A percentile compares a stretch with the other conserved stretches of the same genome.
phyloP scores from a whole-genome alignment of 2,113 vertebrate species.

The Picathartes gymnocephalus region DNA sequence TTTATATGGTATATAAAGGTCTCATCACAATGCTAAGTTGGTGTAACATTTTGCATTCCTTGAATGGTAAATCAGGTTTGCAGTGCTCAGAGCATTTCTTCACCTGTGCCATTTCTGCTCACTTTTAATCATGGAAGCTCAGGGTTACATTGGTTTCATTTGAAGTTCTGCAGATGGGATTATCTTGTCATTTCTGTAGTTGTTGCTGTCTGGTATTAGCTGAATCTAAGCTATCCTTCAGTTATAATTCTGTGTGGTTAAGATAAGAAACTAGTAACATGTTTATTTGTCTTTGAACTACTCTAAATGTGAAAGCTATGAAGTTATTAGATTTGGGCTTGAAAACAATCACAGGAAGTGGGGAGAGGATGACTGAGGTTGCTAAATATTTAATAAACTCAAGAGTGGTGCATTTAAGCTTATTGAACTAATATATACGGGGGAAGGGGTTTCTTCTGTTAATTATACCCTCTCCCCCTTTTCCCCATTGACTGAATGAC shows the following conservation, averaged over 20 bases:
- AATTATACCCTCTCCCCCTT: neutral
- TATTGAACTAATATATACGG: neutral
- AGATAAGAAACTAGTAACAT: neutral
- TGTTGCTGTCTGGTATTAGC: neutral
- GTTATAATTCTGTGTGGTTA: neutral
- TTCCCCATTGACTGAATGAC: neutral
- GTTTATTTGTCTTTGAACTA: neutral
- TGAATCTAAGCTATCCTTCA: neutral
- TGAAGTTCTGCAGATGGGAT: neutral
- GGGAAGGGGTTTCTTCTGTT: neutral
- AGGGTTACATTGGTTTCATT: neutral
- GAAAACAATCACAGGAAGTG: neutral
- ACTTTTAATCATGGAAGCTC: neutral
- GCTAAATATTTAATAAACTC: neutral
- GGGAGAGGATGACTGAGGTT: neutral
- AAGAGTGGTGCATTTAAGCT: neutral
- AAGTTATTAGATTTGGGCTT: neutral
- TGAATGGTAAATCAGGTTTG: neutral
- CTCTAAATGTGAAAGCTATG: neutral
- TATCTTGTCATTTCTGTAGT: neutral
- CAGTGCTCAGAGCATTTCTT: neutral
- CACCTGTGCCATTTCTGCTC: neutral
- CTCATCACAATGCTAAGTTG: conserved; percentile 8
- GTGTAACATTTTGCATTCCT: neutral
- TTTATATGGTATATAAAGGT: neutral